Evolutionary conservation across 2,888 invertebrate genomes (phyloP), one percentile per base, ranked within the genome.

Genomic region (Sinelater perroti): DNA sequence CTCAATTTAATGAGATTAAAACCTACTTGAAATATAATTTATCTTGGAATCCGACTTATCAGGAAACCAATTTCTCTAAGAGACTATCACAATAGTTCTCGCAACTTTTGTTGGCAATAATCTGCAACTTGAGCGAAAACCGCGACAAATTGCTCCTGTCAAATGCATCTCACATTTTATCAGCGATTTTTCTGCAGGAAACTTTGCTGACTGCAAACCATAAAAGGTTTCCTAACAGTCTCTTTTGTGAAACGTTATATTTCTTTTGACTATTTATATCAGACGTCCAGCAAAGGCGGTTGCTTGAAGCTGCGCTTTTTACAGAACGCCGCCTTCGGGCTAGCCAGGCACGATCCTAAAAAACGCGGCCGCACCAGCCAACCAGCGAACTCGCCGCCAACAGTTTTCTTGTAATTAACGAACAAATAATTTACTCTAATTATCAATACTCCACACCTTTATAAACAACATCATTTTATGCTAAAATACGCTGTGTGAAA

Each of bases 31-130:
- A 53, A 58, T 53, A 58, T 58, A 53, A 58, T 58, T 53, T 58
- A 42, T 58, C 58, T 46, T 40, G 38, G 33, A 56, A 47, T 53
- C 47, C 55, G 36, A 56, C 46, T 50, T 60, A 60, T 60, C 61
- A 62, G 42, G 53, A 60, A 56, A 58, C 60, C 66, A 63, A 63
- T 66, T 66, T 59, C 58, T 64, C 56, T 61, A 57, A 60, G 53
- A 62, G 62, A 58, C 60, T 56, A 58, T 56, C 63, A 59, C 61
- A 63, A 59, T 61, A 61, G 56, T 60, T 61, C 54, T 59, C 50
- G 53, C 54, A 63, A 67, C 36, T 65, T 64, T 60, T 64, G 62
- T 60, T 58, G 58, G 64, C 64, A 64, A 66, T 66, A 61, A 64
- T 64, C 63, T 63, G 63, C 66, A 66, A 66, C 53, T 59, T 59